These are phyloP conservation scores for Drepana falcataria DNA, from an alignment of 2,888 invertebrate species.

Conservation along the genomic window DNA sequence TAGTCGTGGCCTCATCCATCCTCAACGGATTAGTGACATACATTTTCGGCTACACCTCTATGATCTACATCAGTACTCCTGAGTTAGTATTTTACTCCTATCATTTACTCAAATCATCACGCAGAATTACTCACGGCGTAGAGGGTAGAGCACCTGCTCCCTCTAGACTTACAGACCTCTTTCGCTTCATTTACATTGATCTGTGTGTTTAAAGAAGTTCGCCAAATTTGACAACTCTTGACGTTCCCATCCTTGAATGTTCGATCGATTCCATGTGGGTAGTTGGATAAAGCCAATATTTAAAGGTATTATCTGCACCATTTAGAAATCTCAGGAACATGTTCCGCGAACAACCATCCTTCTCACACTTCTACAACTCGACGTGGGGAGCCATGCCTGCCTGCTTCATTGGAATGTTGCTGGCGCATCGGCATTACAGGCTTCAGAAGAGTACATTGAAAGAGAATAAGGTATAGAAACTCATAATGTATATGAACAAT, in stretches of 20 bases:
- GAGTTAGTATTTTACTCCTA: constrained; percentile 19
- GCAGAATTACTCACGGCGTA: no score
- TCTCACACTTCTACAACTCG: constrained; percentile 9
- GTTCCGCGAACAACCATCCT: constrained; percentile 5
- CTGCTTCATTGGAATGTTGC: constrained; percentile 12
- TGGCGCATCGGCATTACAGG: constrained; percentile 13
- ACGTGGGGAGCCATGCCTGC: constrained; percentile 13
- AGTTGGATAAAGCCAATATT: no score
- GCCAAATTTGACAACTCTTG: no score
- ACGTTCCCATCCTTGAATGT: no score
- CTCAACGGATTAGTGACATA: constrained; percentile 13
- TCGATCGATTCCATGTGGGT: no score
- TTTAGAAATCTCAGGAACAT: constrained; percentile 5
- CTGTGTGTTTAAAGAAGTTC: no score
- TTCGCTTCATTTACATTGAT: no score
- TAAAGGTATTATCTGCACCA: no score
- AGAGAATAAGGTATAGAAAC: background rate
- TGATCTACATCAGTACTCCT: constrained; percentile 10
- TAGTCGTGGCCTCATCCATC: constrained; percentile 11
- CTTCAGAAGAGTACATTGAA: constrained; percentile 10
- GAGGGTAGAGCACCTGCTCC: no score
- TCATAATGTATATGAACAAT: no score
- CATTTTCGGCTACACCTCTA: constrained; percentile 10
- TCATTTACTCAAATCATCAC: no score
- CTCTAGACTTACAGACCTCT: no score